Evolutionary conservation across 1,140 invertebrate genomes (phyloP), one percentile per base, ranked within the genome.

Genomic region (Rhagoletis zephyria): DNA sequence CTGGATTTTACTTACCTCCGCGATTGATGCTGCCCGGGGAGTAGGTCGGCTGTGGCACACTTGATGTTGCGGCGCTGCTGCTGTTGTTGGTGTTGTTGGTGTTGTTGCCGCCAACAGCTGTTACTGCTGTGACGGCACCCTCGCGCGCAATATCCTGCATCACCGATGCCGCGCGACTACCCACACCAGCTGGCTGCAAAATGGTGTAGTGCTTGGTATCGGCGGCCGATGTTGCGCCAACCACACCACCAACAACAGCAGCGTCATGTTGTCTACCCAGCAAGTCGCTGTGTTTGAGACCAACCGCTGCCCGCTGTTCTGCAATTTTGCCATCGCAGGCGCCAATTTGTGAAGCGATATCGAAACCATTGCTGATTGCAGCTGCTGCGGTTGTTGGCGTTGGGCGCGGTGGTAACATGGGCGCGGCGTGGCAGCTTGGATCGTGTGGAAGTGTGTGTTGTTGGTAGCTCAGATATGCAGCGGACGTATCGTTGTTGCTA

Each of bases 181-280:
- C 95, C 0, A 95, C 94, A 16, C 95, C 95, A 9, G 96, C 96
- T 1, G 96, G 96, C 90, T 97, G 97, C 19, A 97, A 93, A 85
- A 97, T 96, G 16, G 96, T 97, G 90, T 97, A 97, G 90, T 97
- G 96, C 93, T 97, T 95, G 95, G 88, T 93, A 94, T 89, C 88
- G 87, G 40, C 14, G 14, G 2, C 30, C 40, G 85, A 3, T 48
- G 30, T 77, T 48, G 74, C 45, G 59, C 45, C 59, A 61, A 6
- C 64, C 10, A 10, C 51, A 19, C 63, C 86, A 59, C 40, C 65
- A 30, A 63, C 30, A 19, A 4, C 51, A 4, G 48, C 19, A 7
- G 56, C 12, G 2, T 85, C 81, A 48, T 85, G 81, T 9, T 3
- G 0, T 51, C 61, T 63, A 51, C 63, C n/a, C 42, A 56, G 5